Percentiles rank a stretch among this genome's conserved stretches.
These are phyloP conservation scores for Peribatodes rhomboidaria DNA, from an alignment of 2,888 invertebrate genomes.

Conservation along the genomic window DNA sequence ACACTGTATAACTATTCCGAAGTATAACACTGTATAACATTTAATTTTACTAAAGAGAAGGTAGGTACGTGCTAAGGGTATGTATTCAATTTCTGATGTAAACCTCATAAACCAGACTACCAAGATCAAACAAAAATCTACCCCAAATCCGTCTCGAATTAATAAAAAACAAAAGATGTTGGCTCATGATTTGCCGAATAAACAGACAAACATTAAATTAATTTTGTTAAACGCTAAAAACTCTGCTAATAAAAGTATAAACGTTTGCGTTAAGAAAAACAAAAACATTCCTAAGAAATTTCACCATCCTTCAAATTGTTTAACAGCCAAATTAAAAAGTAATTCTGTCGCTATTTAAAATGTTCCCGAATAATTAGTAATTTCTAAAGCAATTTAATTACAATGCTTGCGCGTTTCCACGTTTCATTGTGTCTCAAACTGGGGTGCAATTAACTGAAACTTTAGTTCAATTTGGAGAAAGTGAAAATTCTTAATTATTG, in stretches of 20 bases:
- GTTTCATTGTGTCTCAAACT: constrained; percentile 22
- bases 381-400: constrained; percentile 29
- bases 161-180: constrained; percentile 19
- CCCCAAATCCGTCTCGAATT: constrained; percentile 6
- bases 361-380: constrained; percentile 1
- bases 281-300: constrained; percentile 4
- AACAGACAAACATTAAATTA: constrained; percentile 16
- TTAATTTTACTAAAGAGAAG: too few species aligned
- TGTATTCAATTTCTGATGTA: background rate
- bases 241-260: background rate
- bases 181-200: constrained; percentile 13
- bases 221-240: constrained; percentile 4
- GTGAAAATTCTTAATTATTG: background rate
- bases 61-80: too few species aligned
- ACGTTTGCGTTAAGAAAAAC: background rate
- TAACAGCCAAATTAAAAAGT: constrained; percentile 11
- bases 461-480: constrained; percentile 1
- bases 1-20: too few species aligned
- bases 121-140: constrained; percentile 10
- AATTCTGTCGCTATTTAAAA: constrained; percentile 13
- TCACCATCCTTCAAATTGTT: background rate
- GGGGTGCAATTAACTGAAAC: constrained; percentile 16
- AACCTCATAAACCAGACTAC: background rate
- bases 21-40: too few species aligned
- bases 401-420: constrained; percentile 15